Conservation (phyloP, 2,113 vertebrate genomes). For the Parotia lawesii region DNA sequence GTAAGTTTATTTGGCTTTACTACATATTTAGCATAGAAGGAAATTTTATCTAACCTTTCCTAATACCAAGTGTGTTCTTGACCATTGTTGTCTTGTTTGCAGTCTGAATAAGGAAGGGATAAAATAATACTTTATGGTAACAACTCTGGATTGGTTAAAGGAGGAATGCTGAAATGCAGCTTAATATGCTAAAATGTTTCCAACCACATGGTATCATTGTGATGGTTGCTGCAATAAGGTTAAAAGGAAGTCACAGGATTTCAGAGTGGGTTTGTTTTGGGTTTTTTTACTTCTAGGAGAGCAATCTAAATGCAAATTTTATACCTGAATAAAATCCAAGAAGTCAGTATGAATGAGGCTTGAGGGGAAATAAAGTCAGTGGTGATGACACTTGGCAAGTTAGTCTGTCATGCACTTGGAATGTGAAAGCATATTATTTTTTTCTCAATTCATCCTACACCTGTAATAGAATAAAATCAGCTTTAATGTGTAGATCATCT, state of each 20-base stretch:
- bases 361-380: background rate
- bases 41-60: background rate
- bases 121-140: background rate
- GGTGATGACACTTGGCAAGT: background rate
- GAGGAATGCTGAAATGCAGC: background rate
- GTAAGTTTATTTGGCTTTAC: background rate
- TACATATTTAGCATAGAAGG: background rate
- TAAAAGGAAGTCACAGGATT: constrained; percentile 19
- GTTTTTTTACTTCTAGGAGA: background rate
- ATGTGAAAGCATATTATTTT: background rate
- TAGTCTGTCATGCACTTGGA: background rate
- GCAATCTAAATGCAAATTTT: constrained; percentile 68
- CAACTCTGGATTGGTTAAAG: background rate
- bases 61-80: background rate
- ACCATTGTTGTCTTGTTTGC: background rate
- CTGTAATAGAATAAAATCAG: background rate
- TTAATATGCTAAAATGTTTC: constrained; percentile 10
- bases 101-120: background rate
- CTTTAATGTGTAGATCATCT: background rate
- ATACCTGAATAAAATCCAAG: constrained; percentile 46
- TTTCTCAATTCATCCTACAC: background rate
- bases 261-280: background rate
- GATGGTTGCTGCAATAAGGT: background rate
- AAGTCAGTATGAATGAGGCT: background rate
- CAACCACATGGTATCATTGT: background rate